Evolutionary conservation across 2,113 vertebrate species (phyloP).

Genomic region (Bufo bufo): DNA sequence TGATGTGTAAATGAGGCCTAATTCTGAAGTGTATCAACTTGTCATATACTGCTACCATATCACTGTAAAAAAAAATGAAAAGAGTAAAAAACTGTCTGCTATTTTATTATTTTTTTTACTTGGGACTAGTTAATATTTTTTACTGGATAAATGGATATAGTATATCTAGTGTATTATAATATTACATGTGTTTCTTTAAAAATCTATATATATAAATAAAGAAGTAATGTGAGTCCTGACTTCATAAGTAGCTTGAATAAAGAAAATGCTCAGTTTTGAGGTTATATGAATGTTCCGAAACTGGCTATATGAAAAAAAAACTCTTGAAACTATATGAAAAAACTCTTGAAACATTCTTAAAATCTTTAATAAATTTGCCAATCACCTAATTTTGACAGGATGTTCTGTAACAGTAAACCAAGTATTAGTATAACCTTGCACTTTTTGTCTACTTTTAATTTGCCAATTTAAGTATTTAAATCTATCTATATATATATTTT

Average conservation of each 20-base stretch:
- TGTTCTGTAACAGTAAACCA: conserved; percentile 7
- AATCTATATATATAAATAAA: conserved; percentile 12
- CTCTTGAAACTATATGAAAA: not conserved
- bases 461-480: conserved; percentile 18
- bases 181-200: conserved; percentile 65
- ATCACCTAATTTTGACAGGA: conserved; percentile 8
- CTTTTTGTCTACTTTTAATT: conserved; percentile 21
- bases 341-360: conserved; percentile 14
- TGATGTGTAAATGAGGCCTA: not conserved
- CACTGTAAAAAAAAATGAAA: conserved; percentile 68
- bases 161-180: conserved; percentile 71
- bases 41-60: conserved; percentile 74
- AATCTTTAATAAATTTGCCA: not conserved
- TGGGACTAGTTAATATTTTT: conserved; percentile 73
- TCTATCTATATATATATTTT: conserved; percentile 42
- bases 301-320: not conserved
- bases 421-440: conserved; percentile 27
- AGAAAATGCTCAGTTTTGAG: not conserved
- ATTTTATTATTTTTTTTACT: conserved; percentile 77
- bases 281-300: conserved; percentile 14
- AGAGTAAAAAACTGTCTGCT: conserved; percentile 63
- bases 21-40: conserved; percentile 62
- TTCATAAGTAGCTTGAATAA: conserved; percentile 20
- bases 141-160: conserved; percentile 73
- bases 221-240: conserved; percentile 4